Conservation (phyloP, 2,888 invertebrate genomes). For the Scaeva pyrastri region DNA sequence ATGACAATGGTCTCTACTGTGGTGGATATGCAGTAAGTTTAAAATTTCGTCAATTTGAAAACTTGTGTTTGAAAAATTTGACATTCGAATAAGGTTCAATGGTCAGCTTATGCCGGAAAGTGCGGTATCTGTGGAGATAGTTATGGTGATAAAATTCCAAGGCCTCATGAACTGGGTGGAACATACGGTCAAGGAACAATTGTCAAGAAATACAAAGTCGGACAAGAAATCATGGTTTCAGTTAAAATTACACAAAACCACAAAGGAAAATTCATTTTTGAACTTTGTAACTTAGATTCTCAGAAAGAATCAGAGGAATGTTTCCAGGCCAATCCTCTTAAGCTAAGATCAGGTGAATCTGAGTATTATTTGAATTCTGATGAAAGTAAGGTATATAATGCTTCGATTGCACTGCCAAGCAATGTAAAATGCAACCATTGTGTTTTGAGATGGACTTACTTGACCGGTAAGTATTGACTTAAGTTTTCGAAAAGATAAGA, state of each 20-base stretch:
- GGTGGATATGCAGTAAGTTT: conserved; percentile 84
- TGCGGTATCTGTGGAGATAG: conserved; percentile 86
- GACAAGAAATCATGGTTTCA: conserved; percentile 75
- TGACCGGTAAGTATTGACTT: conserved; percentile 80
- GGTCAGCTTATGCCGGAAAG: conserved; percentile 82
- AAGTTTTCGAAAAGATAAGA: too few relatives aligned
- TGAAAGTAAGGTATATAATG: conserved; percentile 71
- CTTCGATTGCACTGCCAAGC: conserved; percentile 80
- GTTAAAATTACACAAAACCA: conserved; percentile 84
- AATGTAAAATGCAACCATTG: conserved; percentile 83
- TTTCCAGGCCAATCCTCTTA: conserved; percentile 81
- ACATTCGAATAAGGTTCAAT: conserved; percentile 81
- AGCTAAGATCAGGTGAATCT: conserved; percentile 76
- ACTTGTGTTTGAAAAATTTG: not conserved
- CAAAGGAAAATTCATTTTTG: conserved; percentile 84
- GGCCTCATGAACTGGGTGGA: conserved; percentile 86
- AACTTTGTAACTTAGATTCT: conserved; percentile 84
- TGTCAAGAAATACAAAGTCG: conserved; percentile 79
- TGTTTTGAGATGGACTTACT: conserved; percentile 85
- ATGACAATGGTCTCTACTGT: conserved; percentile 85
- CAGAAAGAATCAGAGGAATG: conserved; percentile 84
- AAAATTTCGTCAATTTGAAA: not conserved
- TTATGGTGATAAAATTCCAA: conserved; percentile 83
- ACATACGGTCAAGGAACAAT: conserved; percentile 84
- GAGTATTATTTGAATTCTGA: conserved; percentile 59